A percentile compares a stretch with the other conserved stretches of the same genome.
phyloP scores from a whole-genome alignment of 2,113 vertebrate genomes.

The Naja naja region DNA sequence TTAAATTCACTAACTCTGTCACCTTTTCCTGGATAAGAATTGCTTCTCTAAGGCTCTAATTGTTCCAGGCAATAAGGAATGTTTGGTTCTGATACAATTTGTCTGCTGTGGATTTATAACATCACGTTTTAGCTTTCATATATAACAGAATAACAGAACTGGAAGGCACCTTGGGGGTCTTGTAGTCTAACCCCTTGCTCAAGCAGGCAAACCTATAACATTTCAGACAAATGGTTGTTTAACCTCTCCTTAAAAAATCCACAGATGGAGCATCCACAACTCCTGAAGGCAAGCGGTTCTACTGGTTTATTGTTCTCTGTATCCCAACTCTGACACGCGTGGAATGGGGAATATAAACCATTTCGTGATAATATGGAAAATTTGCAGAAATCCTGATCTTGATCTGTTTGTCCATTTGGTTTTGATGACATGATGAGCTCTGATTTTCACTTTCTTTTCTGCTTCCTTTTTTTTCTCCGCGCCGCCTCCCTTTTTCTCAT shows the following conservation, averaged over 20 bases:
- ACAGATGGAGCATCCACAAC: neutral
- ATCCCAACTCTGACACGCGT: neutral
- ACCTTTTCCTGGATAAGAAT: neutral
- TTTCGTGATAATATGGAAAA: neutral
- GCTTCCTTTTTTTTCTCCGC: too few species aligned
- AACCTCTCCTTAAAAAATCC: neutral
- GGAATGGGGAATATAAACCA: neutral
- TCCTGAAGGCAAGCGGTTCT: too few species aligned
- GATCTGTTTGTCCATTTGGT: too few species aligned
- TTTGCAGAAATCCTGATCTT: too few species aligned
- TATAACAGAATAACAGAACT: neutral
- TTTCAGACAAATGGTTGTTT: neutral
- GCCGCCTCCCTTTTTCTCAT: too few species aligned
- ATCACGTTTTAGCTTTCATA: neutral
- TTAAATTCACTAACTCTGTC: neutral
- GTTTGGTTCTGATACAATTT: neutral
- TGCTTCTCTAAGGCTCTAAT: neutral
- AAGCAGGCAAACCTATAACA: neutral
- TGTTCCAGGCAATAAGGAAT: neutral
- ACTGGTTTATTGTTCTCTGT: neutral
- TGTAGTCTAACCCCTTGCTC: neutral
- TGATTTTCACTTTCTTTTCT: too few species aligned
- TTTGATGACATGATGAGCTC: too few species aligned
- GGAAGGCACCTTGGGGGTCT: neutral
- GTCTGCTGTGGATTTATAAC: neutral